Percentiles rank a stretch among this genome's conserved stretches.
These are phyloP conservation scores for Leptodirus hochenwartii DNA, from an alignment of 2,888 invertebrate genomes.

Conservation along the genomic window DNA sequence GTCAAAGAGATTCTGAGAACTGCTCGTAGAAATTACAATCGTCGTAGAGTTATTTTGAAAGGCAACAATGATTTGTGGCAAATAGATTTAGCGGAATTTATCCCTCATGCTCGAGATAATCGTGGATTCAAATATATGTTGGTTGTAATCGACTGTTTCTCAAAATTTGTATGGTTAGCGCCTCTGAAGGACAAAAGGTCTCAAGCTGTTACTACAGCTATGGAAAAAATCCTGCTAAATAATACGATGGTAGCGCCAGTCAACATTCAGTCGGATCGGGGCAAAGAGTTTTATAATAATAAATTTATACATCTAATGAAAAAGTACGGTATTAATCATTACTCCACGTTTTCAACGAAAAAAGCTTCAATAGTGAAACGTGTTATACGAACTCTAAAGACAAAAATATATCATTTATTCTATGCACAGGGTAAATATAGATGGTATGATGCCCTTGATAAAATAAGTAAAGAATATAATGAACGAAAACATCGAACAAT, in stretches of 20 bases:
- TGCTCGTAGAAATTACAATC: slow-evolving; percentile 18
- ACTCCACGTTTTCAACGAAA: slow-evolving; percentile 9
- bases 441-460: slow-evolving; percentile 4
- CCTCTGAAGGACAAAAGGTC: slow-evolving; percentile 18
- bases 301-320: slow-evolving; percentile 13
- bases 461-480: slow-evolving; percentile 6
- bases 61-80: slow-evolving; percentile 23
- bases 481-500: slow-evolving; percentile 6
- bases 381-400: slow-evolving; percentile 7
- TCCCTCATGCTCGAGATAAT: slow-evolving; percentile 17
- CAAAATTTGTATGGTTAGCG: slow-evolving; percentile 20
- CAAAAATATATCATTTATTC: slow-evolving; percentile 4
- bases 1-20: slow-evolving; percentile 13
- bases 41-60: slow-evolving; percentile 17
- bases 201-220: slow-evolving; percentile 12
- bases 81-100: slow-evolving; percentile 23
- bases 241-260: slow-evolving; percentile 9
- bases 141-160: slow-evolving; percentile 20
- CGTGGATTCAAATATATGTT: slow-evolving; percentile 17
- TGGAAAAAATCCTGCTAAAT: not conserved
- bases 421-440: slow-evolving; percentile 3
- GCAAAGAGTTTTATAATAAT: slow-evolving; percentile 16
- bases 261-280: slow-evolving; percentile 16
- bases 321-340: slow-evolving; percentile 12
- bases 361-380: slow-evolving; percentile 14